Evolutionary conservation across 1,140 invertebrate genomes (phyloP).

Genomic region (Bombus impatiens): DNA sequence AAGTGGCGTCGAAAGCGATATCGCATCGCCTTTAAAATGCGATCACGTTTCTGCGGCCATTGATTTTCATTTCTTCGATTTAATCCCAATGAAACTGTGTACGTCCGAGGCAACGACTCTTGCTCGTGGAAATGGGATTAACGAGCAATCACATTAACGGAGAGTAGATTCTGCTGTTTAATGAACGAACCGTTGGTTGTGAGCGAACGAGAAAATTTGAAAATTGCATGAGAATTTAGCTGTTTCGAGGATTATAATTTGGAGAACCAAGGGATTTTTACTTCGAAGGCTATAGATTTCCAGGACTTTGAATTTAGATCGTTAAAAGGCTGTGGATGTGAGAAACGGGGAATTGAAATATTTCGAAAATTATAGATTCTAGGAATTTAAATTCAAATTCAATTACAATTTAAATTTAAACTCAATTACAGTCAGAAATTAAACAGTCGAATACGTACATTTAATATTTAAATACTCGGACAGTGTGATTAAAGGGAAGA

Average conservation of each 20-base stretch:
- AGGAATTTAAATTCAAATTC: too few species aligned
- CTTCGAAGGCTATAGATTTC: background rate
- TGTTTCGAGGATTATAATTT: background rate
- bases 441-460: too few species aligned
- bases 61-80: conserved; percentile 1
- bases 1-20: background rate
- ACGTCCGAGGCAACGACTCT: background rate
- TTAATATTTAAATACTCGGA: too few species aligned
- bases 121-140: background rate
- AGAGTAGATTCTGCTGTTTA: background rate
- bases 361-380: background rate
- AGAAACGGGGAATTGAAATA: background rate
- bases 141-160: background rate
- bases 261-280: too few species aligned
- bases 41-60: background rate
- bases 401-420: too few species aligned
- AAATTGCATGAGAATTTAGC: background rate
- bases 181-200: background rate
- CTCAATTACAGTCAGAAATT: too few species aligned
- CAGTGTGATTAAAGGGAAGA: too few species aligned
- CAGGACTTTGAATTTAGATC: fast-evolving
- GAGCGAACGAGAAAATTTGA: background rate
- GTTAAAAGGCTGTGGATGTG: background rate
- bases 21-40: background rate
- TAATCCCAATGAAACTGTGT: background rate